Evolutionary conservation across 2,113 vertebrate genomes (phyloP).

Genomic region (Benthochromis sp.): DNA sequence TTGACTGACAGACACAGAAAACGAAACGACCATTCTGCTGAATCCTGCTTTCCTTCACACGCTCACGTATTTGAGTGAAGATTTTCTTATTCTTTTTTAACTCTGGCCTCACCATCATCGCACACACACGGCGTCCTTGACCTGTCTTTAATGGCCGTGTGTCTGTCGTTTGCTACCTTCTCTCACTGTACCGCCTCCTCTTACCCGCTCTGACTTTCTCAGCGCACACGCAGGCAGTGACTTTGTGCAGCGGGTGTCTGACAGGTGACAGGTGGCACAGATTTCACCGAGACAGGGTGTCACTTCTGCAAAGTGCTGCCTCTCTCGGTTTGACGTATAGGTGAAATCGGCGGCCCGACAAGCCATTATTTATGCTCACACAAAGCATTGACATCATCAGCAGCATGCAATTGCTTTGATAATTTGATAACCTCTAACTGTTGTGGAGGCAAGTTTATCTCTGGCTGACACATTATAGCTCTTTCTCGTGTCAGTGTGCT

Average conservation of each 20-base stretch:
- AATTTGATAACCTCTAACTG: constrained; percentile 7
- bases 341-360: background rate
- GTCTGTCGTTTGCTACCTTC: background rate
- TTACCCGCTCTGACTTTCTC: background rate
- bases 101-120: background rate
- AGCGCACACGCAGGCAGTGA: background rate
- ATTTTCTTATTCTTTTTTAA: background rate
- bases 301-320: background rate
- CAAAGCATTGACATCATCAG: constrained; percentile 16
- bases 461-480: background rate
- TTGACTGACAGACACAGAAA: background rate
- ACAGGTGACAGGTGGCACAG: constrained; percentile 48
- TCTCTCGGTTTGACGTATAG: constrained; percentile 14
- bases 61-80: background rate
- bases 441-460: background rate
- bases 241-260: background rate
- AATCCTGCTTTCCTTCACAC: background rate
- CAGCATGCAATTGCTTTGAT: constrained; percentile 12
- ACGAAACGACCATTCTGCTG: background rate
- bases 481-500: background rate
- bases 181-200: background rate
- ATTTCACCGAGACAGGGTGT: constrained; percentile 21
- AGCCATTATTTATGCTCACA: constrained; percentile 35
- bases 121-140: background rate
- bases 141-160: background rate